Conservation (phyloP, 2,888 invertebrate genomes). For the Hanleya hanleyi region DNA sequence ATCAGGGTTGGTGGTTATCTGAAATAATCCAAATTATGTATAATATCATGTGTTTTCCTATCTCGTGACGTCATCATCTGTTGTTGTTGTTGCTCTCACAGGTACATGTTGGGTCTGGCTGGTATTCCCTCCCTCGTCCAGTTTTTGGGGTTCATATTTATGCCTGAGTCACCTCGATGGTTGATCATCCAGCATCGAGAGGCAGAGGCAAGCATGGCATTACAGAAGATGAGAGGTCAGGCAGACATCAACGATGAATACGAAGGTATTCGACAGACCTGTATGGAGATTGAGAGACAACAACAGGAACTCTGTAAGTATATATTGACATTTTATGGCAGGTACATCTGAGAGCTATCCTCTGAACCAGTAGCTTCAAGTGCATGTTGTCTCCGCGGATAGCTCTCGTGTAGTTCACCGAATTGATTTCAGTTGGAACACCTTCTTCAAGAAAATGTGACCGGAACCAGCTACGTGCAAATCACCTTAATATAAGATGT, state of each 20-base stretch:
- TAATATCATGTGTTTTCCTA: no score
- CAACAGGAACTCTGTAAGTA: slow-evolving; percentile 38
- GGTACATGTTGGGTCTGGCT: slow-evolving; percentile 77
- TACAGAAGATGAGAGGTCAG: slow-evolving; percentile 72
- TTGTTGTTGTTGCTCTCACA: slow-evolving; percentile 37
- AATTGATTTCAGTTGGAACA: no score
- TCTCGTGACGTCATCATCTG: neutral
- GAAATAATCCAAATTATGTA: no score
- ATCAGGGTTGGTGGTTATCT: no score
- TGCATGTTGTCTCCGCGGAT: no score
- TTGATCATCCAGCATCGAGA: slow-evolving; percentile 69
- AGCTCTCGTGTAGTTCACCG: no score
- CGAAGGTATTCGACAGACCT: slow-evolving; percentile 70
- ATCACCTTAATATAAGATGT: no score
- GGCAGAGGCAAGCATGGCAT: slow-evolving; percentile 68
- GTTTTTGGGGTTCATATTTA: slow-evolving; percentile 76
- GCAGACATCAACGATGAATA: slow-evolving; percentile 74
- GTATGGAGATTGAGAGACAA: slow-evolving; percentile 55
- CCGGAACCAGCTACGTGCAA: no score
- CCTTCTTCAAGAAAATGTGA: no score
- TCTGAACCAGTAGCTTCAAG: no score
- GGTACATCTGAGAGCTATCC: no score
- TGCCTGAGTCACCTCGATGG: slow-evolving; percentile 78
- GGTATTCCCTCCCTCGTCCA: slow-evolving; percentile 76
- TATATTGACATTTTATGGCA: no score